Evolutionary conservation across 2,113 vertebrate species (phyloP).

Genomic region (Urocynchramus pylzowi): DNA sequence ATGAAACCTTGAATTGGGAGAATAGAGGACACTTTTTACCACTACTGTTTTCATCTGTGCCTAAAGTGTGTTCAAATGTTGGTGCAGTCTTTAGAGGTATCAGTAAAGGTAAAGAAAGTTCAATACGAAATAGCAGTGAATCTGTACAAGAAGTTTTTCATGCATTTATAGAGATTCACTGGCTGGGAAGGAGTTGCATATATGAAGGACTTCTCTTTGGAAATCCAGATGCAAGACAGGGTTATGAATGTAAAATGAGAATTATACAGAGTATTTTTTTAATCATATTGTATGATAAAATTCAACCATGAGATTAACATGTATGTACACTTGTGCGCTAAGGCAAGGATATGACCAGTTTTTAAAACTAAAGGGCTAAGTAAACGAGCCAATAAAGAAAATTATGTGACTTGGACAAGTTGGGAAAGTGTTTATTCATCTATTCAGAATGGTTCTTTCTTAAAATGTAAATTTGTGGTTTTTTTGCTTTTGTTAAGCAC

Average conservation of each 20-base stretch:
- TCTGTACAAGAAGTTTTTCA: background rate
- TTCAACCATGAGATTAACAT: background rate
- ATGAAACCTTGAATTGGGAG: background rate
- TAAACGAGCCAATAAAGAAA: background rate
- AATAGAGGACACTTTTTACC: background rate
- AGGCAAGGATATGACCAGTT: background rate
- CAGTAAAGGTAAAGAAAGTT: constrained; percentile 6
- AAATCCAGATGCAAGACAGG: background rate
- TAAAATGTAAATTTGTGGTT: constrained; percentile 24
- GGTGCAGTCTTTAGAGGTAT: background rate
- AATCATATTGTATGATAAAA: background rate
- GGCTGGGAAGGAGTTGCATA: background rate
- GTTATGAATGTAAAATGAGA: background rate
- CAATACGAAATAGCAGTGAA: background rate
- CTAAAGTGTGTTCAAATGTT: background rate
- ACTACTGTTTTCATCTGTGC: background rate
- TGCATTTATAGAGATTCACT: background rate
- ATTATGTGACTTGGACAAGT: background rate
- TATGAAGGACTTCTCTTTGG: background rate
- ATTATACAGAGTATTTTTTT: background rate
- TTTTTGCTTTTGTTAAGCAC: constrained; percentile 61
- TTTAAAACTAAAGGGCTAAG: background rate
- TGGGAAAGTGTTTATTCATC: background rate
- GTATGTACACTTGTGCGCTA: background rate
- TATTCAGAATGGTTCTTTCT: constrained; percentile 28